These are phyloP conservation scores for Prionace glauca DNA, from an alignment of 2,797 vertebrate species.

Conservation along the genomic window DNA sequence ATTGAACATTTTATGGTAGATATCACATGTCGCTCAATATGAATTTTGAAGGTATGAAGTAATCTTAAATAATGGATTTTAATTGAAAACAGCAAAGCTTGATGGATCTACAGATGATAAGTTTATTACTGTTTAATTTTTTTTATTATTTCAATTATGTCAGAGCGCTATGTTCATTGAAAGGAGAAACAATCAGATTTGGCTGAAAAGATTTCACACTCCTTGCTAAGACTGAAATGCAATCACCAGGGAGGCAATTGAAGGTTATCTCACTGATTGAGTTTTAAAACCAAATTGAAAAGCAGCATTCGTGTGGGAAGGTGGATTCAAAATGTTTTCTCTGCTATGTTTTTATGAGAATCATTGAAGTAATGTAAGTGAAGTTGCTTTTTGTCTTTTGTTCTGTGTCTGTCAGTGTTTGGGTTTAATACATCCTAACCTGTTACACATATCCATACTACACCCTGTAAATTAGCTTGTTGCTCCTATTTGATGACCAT, in stretches of 20 bases:
- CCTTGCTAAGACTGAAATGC: neutral
- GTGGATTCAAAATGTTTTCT: neutral
- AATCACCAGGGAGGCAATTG: neutral
- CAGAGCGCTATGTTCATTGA: constrained; percentile 9
- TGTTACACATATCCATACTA: neutral
- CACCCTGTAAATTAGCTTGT: neutral
- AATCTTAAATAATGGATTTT: constrained; percentile 12
- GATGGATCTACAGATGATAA: neutral
- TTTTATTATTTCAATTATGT: constrained; percentile 16
- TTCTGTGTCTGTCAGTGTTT: neutral
- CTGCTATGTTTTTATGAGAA: neutral
- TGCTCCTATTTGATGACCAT: neutral
- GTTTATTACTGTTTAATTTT: constrained; percentile 16
- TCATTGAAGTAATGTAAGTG: neutral
- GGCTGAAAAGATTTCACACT: constrained; percentile 8
- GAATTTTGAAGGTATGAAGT: neutral
- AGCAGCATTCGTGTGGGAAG: neutral
- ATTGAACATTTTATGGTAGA: neutral
- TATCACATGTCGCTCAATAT: neutral
- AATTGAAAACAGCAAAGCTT: constrained; percentile 7
- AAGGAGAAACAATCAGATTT: neutral
- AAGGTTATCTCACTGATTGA: constrained; percentile 12
- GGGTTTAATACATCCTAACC: neutral
- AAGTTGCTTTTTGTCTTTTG: neutral
- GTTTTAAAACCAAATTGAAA: neutral